phyloP scores from a whole-genome alignment of 1,140 invertebrate genomes.

The Aphis gossypii region DNA sequence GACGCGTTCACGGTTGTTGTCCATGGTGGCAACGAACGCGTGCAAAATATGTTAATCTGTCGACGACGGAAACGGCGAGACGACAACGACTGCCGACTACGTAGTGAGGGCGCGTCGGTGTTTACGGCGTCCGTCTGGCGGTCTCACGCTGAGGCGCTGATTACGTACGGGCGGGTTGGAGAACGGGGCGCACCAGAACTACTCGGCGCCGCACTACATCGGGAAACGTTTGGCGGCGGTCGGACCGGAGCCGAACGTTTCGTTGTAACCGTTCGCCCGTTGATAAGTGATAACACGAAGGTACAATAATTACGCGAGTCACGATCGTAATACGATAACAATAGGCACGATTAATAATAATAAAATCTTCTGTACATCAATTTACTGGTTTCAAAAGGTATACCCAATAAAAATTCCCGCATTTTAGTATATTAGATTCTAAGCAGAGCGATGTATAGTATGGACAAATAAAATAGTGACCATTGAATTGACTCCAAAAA shows the following conservation, averaged over 20 bases:
- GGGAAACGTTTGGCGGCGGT: background rate
- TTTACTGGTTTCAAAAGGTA: too few species aligned
- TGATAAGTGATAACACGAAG: background rate
- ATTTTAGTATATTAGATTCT: too few species aligned
- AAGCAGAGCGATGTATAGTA: too few species aligned
- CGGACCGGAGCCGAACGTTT: background rate
- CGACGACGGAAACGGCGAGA: background rate
- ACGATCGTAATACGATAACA: background rate
- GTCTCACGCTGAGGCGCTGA: background rate
- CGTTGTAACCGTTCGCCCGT: background rate
- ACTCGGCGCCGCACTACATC: background rate
- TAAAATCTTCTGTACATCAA: too few species aligned
- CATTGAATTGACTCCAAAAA: too few species aligned
- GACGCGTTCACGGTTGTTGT: background rate
- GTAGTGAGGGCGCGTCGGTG: background rate
- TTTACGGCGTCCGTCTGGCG: background rate
- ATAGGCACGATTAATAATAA: too few species aligned
- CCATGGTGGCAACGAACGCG: background rate
- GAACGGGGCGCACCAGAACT: background rate
- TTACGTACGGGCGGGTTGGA: background rate
- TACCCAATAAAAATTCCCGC: too few species aligned
- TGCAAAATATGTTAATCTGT: too few species aligned
- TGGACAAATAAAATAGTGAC: too few species aligned
- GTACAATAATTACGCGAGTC: background rate
- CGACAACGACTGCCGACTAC: background rate